Evolutionary conservation across 2,888 invertebrate genomes (phyloP).

Genomic region (Harpalus rubripes): DNA sequence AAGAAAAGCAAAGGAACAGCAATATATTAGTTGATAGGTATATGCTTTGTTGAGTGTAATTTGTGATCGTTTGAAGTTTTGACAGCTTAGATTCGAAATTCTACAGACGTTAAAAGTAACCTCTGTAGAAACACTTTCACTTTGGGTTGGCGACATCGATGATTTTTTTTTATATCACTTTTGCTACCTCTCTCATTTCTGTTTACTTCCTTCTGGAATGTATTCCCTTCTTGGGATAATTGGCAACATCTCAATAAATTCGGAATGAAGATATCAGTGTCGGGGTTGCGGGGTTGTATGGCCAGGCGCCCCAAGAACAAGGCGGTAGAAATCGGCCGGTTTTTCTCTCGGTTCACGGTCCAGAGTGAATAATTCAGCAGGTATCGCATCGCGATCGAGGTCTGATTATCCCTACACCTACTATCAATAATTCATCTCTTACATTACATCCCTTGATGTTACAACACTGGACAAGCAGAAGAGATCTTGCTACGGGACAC

Average conservation of each 20-base stretch:
- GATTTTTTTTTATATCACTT: too few relatives aligned
- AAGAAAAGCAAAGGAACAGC: too few relatives aligned
- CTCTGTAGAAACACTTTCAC: too few relatives aligned
- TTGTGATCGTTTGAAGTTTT: too few relatives aligned
- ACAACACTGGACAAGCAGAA: neutral
- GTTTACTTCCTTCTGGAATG: neutral
- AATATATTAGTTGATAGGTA: too few relatives aligned
- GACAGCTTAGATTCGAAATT: too few relatives aligned
- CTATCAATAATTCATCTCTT: conserved; percentile 22
- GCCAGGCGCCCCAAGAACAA: neutral
- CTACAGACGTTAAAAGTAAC: too few relatives aligned
- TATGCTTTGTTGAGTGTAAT: too few relatives aligned
- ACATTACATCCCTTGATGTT: neutral
- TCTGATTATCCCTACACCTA: conserved; percentile 1
- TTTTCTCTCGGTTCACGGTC: neutral
- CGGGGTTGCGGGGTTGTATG: neutral
- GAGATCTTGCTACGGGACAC: neutral
- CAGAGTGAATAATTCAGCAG: conserved; percentile 21
- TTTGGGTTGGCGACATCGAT: too few relatives aligned
- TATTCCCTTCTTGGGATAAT: neutral
- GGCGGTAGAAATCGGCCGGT: neutral
- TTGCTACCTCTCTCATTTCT: too few relatives aligned
- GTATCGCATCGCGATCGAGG: conserved; percentile 1
- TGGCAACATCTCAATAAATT: conserved; percentile 6
- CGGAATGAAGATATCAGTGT: conserved; percentile 2